phyloP scores from a whole-genome alignment of 2,797 vertebrate genomes.

The Knipowitschia caucasica region DNA sequence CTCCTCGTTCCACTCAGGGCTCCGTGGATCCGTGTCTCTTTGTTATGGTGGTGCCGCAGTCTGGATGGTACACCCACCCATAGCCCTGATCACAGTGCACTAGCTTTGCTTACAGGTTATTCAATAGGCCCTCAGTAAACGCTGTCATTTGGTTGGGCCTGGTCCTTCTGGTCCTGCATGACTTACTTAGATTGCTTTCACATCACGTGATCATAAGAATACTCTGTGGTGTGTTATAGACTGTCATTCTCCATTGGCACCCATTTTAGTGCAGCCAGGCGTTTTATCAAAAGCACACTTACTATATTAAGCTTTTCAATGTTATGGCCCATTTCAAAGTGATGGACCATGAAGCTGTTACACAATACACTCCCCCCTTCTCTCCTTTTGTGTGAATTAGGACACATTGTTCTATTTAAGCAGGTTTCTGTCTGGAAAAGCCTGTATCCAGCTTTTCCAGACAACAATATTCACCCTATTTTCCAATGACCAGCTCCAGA shows the following conservation, averaged over 20 bases:
- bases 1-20: slow-evolving; percentile 39
- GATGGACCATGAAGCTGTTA: slow-evolving; percentile 46
- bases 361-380: slow-evolving; percentile 30
- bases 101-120: neutral
- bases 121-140: neutral
- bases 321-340: slow-evolving; percentile 1
- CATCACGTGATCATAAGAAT: slow-evolving; percentile 6
- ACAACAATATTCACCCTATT: neutral
- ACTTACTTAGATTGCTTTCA: neutral
- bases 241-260: neutral
- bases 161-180: slow-evolving; percentile 1
- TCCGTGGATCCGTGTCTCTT: slow-evolving; percentile 62
- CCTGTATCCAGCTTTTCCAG: slow-evolving; percentile 8
- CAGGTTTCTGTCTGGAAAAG: slow-evolving; percentile 20
- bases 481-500: neutral
- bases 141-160: neutral
- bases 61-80: slow-evolving; percentile 48
- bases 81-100: slow-evolving; percentile 6
- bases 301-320: neutral
- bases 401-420: slow-evolving; percentile 50
- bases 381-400: slow-evolving; percentile 51
- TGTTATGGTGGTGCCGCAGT: slow-evolving; percentile 73
- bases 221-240: neutral
- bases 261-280: neutral
- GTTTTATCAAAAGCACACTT: neutral